Evolutionary conservation across 2,888 invertebrate species (phyloP).

Genomic region (Campoplex capitator): DNA sequence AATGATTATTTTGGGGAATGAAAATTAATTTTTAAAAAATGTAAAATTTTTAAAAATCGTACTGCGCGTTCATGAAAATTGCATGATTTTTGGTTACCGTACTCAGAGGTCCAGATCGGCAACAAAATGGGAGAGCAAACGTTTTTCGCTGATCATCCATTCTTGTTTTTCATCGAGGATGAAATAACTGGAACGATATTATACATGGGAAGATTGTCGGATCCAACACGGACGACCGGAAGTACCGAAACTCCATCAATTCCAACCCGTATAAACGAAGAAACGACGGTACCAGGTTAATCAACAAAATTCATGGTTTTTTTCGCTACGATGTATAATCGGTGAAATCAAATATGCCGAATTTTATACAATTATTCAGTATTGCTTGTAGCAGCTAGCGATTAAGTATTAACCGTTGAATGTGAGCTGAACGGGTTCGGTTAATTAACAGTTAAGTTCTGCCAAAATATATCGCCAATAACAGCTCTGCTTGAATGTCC

Average conservation of each 20-base stretch:
- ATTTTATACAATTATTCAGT: not conserved
- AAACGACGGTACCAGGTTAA: conserved; percentile 35
- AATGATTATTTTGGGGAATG: too few relatives aligned
- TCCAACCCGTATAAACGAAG: conserved; percentile 40
- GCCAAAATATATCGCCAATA: too few relatives aligned
- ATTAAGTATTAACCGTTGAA: not conserved
- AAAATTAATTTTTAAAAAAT: too few relatives aligned
- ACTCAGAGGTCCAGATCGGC: conserved; percentile 88
- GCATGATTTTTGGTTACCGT: not conserved
- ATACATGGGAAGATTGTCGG: conserved; percentile 90
- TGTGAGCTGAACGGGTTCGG: not conserved
- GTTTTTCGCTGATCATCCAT: conserved; percentile 91
- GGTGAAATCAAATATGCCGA: not conserved
- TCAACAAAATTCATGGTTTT: not conserved
- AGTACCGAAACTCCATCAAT: conserved; percentile 68
- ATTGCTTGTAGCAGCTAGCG: not conserved
- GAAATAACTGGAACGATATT: conserved; percentile 90
- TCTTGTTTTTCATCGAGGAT: conserved; percentile 93
- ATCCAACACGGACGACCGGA: conserved; percentile 86
- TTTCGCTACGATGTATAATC: not conserved
- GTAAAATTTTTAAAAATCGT: not conserved
- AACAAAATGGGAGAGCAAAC: conserved; percentile 90
- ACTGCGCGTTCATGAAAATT: not conserved
- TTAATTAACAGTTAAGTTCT: too few relatives aligned
- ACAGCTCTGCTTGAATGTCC: too few relatives aligned